A percentile compares a stretch with the other conserved stretches of the same genome.
phyloP scores from a whole-genome alignment of 2,888 invertebrate genomes.

The Poecilobothrus nobilitatus region DNA sequence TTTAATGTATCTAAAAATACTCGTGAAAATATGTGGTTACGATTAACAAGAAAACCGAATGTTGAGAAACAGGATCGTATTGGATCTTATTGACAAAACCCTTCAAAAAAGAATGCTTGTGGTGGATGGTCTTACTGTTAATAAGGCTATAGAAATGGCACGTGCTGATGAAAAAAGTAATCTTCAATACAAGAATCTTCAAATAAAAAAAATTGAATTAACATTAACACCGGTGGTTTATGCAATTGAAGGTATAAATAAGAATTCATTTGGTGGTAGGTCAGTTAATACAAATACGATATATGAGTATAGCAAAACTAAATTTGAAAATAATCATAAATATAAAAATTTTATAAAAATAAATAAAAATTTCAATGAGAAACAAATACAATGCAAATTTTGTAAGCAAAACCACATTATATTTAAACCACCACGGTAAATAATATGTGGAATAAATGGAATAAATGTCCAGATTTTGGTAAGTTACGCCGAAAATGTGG shows the following conservation, averaged over 20 bases:
- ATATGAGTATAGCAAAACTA: background rate
- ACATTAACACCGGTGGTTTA: background rate
- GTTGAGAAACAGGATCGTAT: constrained; percentile 15
- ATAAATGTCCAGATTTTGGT: constrained; percentile 14
- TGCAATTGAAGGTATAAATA: background rate
- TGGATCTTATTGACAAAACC: constrained; percentile 10
- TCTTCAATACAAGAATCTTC: background rate
- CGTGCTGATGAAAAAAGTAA: constrained; percentile 7
- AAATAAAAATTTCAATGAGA: background rate
- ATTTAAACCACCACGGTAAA: no score
- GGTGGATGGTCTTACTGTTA: background rate
- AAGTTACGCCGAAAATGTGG: constrained; percentile 10
- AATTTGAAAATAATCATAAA: background rate
- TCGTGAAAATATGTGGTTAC: no score
- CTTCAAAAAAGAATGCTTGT: constrained; percentile 11
- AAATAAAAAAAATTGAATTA: background rate
- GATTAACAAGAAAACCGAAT: no score
- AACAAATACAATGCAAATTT: constrained; percentile 7
- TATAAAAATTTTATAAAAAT: background rate
- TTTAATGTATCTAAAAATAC: constrained; percentile 16
- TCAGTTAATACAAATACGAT: background rate
- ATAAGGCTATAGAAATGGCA: constrained; percentile 12
- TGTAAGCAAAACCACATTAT: constrained; percentile 7
- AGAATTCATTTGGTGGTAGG: background rate
- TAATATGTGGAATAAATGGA: no score